Base-by-base conservation (phyloP, 2,797 vertebrate species). In the Neoniphon sammara region DNA sequence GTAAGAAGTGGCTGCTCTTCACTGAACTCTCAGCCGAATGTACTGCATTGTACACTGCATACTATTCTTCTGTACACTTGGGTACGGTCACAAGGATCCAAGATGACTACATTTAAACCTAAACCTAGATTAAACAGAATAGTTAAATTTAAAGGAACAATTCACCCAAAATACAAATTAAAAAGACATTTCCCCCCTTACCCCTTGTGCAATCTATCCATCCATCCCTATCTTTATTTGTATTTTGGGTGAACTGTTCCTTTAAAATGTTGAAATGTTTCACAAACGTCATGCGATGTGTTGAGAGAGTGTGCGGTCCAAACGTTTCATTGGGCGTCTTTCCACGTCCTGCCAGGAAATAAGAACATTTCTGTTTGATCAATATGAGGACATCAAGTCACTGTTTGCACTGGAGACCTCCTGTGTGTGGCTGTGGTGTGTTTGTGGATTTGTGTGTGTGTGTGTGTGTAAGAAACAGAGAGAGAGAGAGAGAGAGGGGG, bases 1-100 rank as follows among this genome's bases (percentile, higher is more conserved):
- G 97, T 98, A 95, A 83, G 91, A 65, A 31, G 25, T 15, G n/a
- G 5, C 25, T n/a, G 17, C 14, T 14, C 8, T 31, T 50, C 15
- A 11, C 15, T 25, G n/a, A 20, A 8, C 42, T 25, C 18, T 52
- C 53, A 25, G 53, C 53, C 14, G 12, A 18, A 9, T 17, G 53
- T 10, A 55, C 53, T 31, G 25, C 27, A 17, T 1, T 27, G 5
- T 17, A 30, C 52, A 55, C 23, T 17, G 25, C 6, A 5, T n/a
- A 18, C 10, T 21, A 6, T 34, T 58, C 52, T 44, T 25, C n/a
- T 15, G 30, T 59, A 20, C 20, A 66, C 7, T 61, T 5, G 50
- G 31, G 27, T 17, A 14, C 30, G 65, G 50, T 73, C 55, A 66
- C 2, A 42, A 6, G 9, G 17, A 18, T 27, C 44, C 46, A 17